These are phyloP conservation scores for Cynoglossus semilaevis DNA, from an alignment of 2,113 vertebrate species.

Conservation along the genomic window DNA sequence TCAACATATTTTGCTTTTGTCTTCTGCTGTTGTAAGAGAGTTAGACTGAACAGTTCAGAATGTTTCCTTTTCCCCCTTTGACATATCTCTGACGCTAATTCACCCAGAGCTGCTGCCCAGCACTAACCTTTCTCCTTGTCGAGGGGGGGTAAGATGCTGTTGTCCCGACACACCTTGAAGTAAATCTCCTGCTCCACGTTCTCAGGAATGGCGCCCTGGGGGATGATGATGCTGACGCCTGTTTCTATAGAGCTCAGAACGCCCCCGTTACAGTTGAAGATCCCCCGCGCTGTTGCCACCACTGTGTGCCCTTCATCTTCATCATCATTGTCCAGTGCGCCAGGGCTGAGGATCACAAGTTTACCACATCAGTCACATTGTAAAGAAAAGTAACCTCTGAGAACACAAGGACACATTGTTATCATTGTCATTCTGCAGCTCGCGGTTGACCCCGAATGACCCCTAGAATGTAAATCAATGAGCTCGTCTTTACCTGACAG, in stretches of 20 bases:
- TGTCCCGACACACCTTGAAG: constrained; percentile 99
- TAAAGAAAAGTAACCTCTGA: constrained; percentile 13
- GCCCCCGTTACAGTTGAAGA: constrained; percentile 96
- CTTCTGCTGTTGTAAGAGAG: too few relatives aligned
- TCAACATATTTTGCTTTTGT: too few relatives aligned
- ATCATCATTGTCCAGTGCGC: constrained; percentile 92
- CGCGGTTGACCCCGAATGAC: too few relatives aligned
- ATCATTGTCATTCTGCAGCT: background rate
- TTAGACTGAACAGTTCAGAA: background rate
- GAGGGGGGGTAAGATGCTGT: constrained; percentile 96
- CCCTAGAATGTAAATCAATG: too few relatives aligned
- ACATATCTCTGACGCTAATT: background rate
- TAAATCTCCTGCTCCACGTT: constrained; percentile 98
- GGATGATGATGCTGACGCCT: constrained; percentile 98
- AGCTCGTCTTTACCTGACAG: constrained; percentile 84
- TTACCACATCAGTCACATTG: constrained; percentile 31
- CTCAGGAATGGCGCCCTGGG: constrained; percentile 95
- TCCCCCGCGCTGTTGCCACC: constrained; percentile 92
- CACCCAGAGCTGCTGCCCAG: background rate
- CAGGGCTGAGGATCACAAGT: constrained; percentile 78
- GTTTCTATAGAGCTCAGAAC: constrained; percentile 98
- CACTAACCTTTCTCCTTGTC: constrained; percentile 97
- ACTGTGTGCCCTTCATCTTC: constrained; percentile 97
- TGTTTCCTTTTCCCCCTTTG: background rate
- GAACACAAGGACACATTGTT: background rate